These are phyloP conservation scores for Spatula versicolor DNA, from an alignment of 2,797 vertebrate genomes.

Conservation along the genomic window DNA sequence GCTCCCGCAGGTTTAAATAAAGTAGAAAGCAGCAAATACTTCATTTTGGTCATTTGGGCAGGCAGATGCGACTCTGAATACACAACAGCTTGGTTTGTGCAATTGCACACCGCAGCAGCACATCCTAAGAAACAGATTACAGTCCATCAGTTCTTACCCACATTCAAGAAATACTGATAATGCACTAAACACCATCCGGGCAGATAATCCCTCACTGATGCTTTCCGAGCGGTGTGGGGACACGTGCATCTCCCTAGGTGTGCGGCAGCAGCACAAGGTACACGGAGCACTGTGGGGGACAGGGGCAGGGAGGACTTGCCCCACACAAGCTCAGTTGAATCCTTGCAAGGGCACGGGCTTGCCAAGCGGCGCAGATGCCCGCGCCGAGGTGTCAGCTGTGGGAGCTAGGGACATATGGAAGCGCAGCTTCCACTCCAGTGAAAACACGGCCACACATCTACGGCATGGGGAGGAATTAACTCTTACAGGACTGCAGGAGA, in stretches of 20 bases:
- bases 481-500: background rate
- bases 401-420: constrained; percentile 33
- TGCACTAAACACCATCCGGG: fast-evolving
- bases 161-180: fast-evolving
- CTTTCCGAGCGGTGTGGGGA: background rate
- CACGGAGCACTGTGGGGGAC: fast-evolving
- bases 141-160: background rate
- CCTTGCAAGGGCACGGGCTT: background rate
- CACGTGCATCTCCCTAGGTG: fast-evolving
- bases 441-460: background rate
- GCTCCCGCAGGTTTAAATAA: background rate
- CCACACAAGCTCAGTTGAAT: background rate
- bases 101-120: fast-evolving
- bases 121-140: background rate
- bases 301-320: background rate
- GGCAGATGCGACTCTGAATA: background rate
- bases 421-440: constrained; percentile 8
- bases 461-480: background rate
- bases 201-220: fast-evolving
- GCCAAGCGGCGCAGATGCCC: background rate
- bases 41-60: background rate
- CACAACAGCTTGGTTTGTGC: background rate
- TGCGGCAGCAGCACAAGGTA: background rate
- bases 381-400: fast-evolving
- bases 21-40: background rate